phyloP scores from a whole-genome alignment of 2,797 vertebrate species.

The Hyperoplus immaculatus region DNA sequence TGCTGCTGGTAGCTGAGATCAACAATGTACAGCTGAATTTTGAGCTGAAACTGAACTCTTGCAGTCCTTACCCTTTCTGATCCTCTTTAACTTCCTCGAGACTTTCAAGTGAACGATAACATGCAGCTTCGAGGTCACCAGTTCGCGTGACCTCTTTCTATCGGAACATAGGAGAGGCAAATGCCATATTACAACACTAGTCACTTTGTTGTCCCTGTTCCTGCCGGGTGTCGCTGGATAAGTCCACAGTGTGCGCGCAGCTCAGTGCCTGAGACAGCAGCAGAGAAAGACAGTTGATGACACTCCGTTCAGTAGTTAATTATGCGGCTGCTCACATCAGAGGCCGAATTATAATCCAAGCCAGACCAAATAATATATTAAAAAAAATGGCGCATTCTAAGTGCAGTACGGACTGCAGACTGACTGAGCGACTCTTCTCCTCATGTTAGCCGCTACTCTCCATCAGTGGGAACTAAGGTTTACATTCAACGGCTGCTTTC shows the following conservation, averaged over 20 bases:
- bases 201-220: slow-evolving; percentile 34
- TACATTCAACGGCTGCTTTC: slow-evolving; percentile 63
- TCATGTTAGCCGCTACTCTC: slow-evolving; percentile 55
- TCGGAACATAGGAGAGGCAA: slow-evolving; percentile 5
- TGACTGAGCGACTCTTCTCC: slow-evolving; percentile 25
- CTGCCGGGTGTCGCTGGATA: slow-evolving; percentile 36
- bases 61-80: slow-evolving; percentile 57
- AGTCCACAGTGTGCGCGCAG: slow-evolving; percentile 43
- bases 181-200: slow-evolving; percentile 21
- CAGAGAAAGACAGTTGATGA: slow-evolving; percentile 64
- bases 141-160: slow-evolving; percentile 32
- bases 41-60: slow-evolving; percentile 41
- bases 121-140: slow-evolving; percentile 45
- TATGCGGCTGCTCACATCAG: slow-evolving; percentile 44
- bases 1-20: slow-evolving; percentile 49
- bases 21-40: slow-evolving; percentile 66
- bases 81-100: slow-evolving; percentile 32
- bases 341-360: slow-evolving; percentile 51
- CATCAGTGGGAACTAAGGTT: slow-evolving; percentile 64
- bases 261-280: slow-evolving; percentile 73
- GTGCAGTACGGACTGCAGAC: slow-evolving; percentile 14
- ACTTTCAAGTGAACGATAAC: slow-evolving; percentile 26
- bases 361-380: not conserved
- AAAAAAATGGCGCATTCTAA: slow-evolving; percentile 36
- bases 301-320: slow-evolving; percentile 59